Percentiles rank a stretch among this genome's conserved stretches.
phyloP scores from a whole-genome alignment of 2,113 vertebrate genomes.

The Corythornis madagascariensis region DNA sequence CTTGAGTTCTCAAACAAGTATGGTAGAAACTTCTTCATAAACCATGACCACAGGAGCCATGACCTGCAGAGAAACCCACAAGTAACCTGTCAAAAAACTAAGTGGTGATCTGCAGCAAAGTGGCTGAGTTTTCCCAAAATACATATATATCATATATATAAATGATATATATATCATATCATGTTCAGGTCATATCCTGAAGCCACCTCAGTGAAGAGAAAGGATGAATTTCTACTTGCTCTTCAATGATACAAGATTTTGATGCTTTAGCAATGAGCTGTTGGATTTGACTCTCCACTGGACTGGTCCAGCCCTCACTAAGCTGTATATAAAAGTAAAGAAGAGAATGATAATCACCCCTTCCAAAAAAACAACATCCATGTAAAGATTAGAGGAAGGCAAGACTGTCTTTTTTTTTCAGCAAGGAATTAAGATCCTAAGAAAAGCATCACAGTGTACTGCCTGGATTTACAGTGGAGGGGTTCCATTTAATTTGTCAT shows the following conservation, averaged over 20 bases:
- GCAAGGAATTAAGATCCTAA: neutral
- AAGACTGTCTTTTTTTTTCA: neutral
- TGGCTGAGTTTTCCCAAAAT: neutral
- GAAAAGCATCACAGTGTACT: neutral
- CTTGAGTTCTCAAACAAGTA: neutral
- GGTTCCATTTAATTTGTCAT: slow-evolving; percentile 27
- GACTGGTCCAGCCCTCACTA: neutral
- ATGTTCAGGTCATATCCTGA: neutral
- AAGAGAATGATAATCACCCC: neutral
- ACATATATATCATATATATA: too few species aligned
- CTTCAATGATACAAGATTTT: neutral
- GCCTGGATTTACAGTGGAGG: neutral
- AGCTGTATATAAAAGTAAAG: neutral
- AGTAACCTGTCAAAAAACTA: neutral
- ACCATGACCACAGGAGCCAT: neutral
- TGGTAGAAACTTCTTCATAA: neutral
- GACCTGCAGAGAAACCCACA: neutral
- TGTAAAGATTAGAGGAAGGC: neutral
- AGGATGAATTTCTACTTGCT: neutral
- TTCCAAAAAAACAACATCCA: neutral
- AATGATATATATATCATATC: too few species aligned
- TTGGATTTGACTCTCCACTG: neutral
- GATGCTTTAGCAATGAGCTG: neutral
- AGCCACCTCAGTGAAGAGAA: neutral
- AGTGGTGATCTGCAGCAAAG: neutral